These are phyloP conservation scores for Drosophila sordidula DNA, from an alignment of 2,888 invertebrate genomes.

Conservation along the genomic window DNA sequence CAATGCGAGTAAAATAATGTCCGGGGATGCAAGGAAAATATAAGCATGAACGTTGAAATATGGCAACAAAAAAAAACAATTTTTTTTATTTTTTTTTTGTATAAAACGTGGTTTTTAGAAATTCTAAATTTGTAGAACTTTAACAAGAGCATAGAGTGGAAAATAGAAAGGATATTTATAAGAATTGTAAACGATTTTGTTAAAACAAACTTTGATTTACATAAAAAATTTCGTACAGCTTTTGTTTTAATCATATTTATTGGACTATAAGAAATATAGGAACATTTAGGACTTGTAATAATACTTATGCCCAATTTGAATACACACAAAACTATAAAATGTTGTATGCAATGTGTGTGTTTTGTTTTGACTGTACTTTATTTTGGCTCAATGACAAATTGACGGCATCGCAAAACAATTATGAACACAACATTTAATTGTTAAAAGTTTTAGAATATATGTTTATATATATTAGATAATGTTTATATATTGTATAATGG, in stretches of 20 bases:
- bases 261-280: constrained; percentile 2
- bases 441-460: constrained; percentile 49
- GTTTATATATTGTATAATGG: constrained; percentile 44
- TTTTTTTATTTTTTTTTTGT: constrained; percentile 6
- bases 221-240: no score
- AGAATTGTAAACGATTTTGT: neutral
- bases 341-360: constrained; percentile 25
- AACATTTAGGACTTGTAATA: constrained; percentile 18
- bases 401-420: constrained; percentile 74
- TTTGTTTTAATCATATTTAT: no score
- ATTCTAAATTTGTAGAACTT: neutral
- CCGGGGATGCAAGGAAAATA: constrained; percentile 30
- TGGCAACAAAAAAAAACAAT: neutral
- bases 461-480: constrained; percentile 42
- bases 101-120: neutral
- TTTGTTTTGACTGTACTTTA: constrained; percentile 48
- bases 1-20: neutral
- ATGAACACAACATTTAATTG: constrained; percentile 71
- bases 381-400: constrained; percentile 61
- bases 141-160: neutral
- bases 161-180: neutral
- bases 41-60: constrained; percentile 20
- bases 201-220: no score
- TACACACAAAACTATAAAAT: constrained; percentile 49
- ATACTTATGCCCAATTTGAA: constrained; percentile 28